Base-by-base conservation (phyloP, 2,888 invertebrate genomes). In the Lucinisca nassula region DNA sequence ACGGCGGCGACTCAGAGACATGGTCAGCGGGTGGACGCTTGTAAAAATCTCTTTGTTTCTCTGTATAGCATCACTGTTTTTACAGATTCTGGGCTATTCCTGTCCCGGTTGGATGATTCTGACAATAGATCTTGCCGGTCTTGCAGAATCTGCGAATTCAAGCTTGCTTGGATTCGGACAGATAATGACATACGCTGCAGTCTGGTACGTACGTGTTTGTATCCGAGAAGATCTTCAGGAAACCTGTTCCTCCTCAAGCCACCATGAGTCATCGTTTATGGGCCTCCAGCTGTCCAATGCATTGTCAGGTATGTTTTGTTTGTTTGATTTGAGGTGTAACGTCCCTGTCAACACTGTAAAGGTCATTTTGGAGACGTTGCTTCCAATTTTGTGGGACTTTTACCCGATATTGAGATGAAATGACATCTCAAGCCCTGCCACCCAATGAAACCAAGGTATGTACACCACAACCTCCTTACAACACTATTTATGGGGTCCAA, bases 141-240 rank as follows among this genome's bases (percentile, higher is more conserved):
- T 87, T 27, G 81, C 67, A 12, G n/a, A n/a, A 4, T 12, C 27
- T 27, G 35, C 82, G 10, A 79, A 77, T 2, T 21, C 70, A 17
- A 30, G 24, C 17, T 35, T 84, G 12, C 24, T 27, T 21, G 82
- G 88, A 38, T 72, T 76, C 30, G 84, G 88, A 10, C 49, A 78
- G 35, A 37, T 88, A 4, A 51, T 61, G 45, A 72, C 88, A 1
- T 51, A 76, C 14, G 38, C 82, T 0, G 78, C 84, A 0, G 73
- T 88, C 30, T 88, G 88, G 88, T 88, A 84, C 35, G 70, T 37
- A 12, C 72, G 81, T 37, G 78, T 88, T 8, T 88, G 88, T 73
- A 17, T 76, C 14, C n/a, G 49, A 0, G 79, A 49, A 0, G 79
- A 58, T 21, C 37, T 10, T 17, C 6, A 30, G 4, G 40, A 32